Evolutionary conservation across 1,140 invertebrate genomes (phyloP).

Genomic region (Caerostris darwini): DNA sequence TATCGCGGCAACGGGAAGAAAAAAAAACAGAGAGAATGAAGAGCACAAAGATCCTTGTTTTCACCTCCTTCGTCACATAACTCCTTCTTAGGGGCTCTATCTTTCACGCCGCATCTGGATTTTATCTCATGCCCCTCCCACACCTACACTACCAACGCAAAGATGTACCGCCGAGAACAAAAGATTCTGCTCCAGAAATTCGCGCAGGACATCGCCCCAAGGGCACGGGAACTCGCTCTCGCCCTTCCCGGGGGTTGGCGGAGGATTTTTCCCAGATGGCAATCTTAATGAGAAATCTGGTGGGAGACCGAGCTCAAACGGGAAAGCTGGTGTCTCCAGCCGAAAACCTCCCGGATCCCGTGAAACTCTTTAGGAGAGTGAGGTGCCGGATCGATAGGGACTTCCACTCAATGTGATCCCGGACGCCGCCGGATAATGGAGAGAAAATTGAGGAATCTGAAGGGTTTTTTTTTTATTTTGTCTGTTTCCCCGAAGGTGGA

Average conservation of each 20-base stretch:
- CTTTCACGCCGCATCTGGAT: constrained; percentile 58
- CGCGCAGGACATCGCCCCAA: neutral
- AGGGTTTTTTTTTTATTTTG: neutral
- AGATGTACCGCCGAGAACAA: constrained; percentile 50
- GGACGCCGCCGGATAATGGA: neutral
- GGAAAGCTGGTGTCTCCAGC: constrained; percentile 36
- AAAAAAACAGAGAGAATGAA: constrained; percentile 1
- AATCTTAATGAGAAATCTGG: constrained; percentile 70
- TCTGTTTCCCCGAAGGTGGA: neutral
- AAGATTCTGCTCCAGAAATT: neutral
- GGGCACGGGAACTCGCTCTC: too few species aligned
- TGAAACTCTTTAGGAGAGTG: constrained; percentile 64
- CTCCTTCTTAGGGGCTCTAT: constrained; percentile 62
- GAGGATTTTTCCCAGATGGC: constrained; percentile 54
- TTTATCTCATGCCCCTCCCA: constrained; percentile 11
- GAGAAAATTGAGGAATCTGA: neutral
- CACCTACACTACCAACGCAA: too few species aligned
- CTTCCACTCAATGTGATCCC: neutral
- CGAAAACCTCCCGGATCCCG: neutral
- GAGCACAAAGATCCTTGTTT: constrained; percentile 25
- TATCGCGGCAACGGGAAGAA: too few species aligned
- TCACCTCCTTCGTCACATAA: constrained; percentile 52
- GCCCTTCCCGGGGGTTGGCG: neutral
- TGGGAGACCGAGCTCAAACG: constrained; percentile 46
- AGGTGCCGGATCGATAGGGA: neutral